These are phyloP conservation scores for Syrista parreyssii DNA, from an alignment of 2,888 invertebrate genomes.

Conservation along the genomic window DNA sequence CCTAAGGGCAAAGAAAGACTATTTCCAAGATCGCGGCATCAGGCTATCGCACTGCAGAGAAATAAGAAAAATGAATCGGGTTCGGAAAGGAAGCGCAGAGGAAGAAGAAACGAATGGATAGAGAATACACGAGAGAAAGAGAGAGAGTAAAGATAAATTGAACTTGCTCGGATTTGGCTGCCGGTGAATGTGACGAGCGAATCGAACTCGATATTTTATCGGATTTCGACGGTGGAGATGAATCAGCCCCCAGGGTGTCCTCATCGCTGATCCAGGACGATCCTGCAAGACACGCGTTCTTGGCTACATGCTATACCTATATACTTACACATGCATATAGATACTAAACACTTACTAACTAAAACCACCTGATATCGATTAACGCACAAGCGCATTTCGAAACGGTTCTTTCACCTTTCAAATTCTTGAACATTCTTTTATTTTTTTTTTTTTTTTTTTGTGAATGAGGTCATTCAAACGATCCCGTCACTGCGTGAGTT, in stretches of 20 bases:
- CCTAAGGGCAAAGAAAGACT: not conserved
- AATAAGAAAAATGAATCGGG: slow-evolving; percentile 23
- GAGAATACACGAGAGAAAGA: not conserved
- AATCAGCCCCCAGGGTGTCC: not conserved
- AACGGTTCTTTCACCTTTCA: not conserved
- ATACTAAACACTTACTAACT: not conserved
- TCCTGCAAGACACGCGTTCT: not conserved
- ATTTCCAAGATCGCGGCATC: not conserved
- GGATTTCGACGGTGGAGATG: not conserved
- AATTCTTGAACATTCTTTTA: not conserved
- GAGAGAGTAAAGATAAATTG: not conserved
- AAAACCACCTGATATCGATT: no score
- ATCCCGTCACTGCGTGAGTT: not conserved
- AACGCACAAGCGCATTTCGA: no score
- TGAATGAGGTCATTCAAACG: not conserved
- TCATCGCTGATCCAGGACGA: not conserved
- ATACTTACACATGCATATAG: not conserved
- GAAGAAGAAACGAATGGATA: not conserved
- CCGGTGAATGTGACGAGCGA: not conserved
- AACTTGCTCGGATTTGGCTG: not conserved
- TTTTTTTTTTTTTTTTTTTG: not conserved
- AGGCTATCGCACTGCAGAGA: slow-evolving; percentile 18
- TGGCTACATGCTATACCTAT: not conserved
- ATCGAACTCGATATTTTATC: not conserved
- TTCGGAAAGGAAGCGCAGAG: not conserved